A percentile compares a stretch with the other conserved stretches of the same genome.
phyloP scores from a whole-genome alignment of 2,797 vertebrate genomes.

The Aeoliscus strigatus region DNA sequence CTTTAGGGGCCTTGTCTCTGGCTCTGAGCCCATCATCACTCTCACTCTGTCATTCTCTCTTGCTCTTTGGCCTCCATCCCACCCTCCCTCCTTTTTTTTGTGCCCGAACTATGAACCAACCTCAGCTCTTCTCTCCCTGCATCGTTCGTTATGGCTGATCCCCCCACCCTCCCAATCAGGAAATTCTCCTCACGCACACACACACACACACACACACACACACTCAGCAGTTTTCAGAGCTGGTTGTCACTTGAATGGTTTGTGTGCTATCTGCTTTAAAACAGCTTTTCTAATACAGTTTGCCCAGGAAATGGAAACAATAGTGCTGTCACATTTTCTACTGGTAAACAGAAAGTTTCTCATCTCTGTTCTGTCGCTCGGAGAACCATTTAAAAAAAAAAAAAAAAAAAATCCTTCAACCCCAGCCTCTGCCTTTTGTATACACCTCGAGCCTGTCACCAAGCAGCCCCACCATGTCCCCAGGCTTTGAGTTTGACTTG shows the following conservation, averaged over 20 bases:
- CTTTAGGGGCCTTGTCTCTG: conserved; percentile 65
- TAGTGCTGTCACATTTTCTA: conserved; percentile 48
- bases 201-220: conserved; percentile 9
- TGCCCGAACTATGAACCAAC: conserved; percentile 16
- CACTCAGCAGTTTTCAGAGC: conserved; percentile 61
- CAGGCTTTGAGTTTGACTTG: conserved; percentile 43
- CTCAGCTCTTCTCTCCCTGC: conserved; percentile 36
- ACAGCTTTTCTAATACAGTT: conserved; percentile 69
- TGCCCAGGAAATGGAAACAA: conserved; percentile 65
- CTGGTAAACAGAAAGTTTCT: conserved; percentile 51
- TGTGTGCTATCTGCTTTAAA: conserved; percentile 66
- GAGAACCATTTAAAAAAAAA: conserved; percentile 38
- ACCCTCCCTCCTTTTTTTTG: conserved; percentile 29
- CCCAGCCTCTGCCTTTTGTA: conserved; percentile 29
- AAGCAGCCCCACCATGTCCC: conserved; percentile 31
- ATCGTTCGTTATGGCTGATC: conserved; percentile 68
- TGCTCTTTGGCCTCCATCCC: conserved; percentile 42
- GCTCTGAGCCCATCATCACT: conserved; percentile 54
- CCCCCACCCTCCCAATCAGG: conserved; percentile 64
- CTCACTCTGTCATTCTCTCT: conserved; percentile 38
- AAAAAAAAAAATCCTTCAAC: conserved; percentile 15
- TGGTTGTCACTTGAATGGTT: conserved; percentile 56
- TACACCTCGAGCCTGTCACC: conserved; percentile 34
- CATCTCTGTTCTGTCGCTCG: conserved; percentile 38
- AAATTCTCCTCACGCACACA: conserved; percentile 32